A percentile compares a stretch with the other conserved stretches of the same genome.
Conservation (phyloP, 2,797 vertebrate species). For the Sebastes hubbsi region DNA sequence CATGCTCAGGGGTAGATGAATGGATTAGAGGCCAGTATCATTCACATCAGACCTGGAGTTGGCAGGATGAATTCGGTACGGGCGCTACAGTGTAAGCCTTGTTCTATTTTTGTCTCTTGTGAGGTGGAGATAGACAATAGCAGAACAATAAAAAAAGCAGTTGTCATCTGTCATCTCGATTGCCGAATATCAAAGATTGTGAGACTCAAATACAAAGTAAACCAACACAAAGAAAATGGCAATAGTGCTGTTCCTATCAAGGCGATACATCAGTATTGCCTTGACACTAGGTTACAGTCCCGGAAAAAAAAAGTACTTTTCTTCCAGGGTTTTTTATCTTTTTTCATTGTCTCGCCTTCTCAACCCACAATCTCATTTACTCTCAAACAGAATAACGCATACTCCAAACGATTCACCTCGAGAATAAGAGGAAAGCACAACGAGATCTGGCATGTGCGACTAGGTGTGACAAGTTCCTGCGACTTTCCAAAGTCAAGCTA, state of each 20-base stretch:
- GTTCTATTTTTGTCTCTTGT: conserved; percentile 36
- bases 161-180: conserved; percentile 28
- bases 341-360: conserved; percentile 14
- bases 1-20: conserved; percentile 34
- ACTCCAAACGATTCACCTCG: conserved; percentile 19
- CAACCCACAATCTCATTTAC: conserved; percentile 11
- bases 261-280: conserved; percentile 4
- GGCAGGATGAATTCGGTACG: conserved; percentile 8
- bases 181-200: conserved; percentile 21
- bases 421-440: conserved; percentile 37
- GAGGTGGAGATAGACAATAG: conserved; percentile 7
- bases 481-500: conserved; percentile 51
- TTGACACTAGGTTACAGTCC: conserved; percentile 29
- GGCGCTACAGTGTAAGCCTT: background rate
- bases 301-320: background rate
- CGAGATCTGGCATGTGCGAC: conserved; percentile 34
- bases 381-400: conserved; percentile 23
- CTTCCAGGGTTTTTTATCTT: conserved; percentile 8
- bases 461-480: conserved; percentile 31
- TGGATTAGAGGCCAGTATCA: conserved; percentile 32
- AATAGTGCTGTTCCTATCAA: conserved; percentile 10
- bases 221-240: background rate
- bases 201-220: conserved; percentile 24
- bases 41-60: conserved; percentile 40
- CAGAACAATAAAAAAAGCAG: background rate